phyloP scores from a whole-genome alignment of 2,113 vertebrate genomes.

The Mirounga angustirostris region DNA sequence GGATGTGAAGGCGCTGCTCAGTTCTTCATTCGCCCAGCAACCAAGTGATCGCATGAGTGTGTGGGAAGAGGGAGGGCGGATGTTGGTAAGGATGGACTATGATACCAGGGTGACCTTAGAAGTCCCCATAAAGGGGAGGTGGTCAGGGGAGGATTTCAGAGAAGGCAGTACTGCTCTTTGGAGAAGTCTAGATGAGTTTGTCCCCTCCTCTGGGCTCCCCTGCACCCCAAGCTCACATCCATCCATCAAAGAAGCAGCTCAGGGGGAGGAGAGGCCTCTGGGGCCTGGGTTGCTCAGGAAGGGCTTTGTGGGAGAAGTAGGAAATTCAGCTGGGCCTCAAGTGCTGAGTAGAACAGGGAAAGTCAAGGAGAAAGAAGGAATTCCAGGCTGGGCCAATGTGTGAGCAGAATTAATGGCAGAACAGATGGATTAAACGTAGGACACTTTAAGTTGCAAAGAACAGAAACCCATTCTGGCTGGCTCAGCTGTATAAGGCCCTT shows the following conservation, averaged over 20 bases:
- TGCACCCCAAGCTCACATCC: not conserved
- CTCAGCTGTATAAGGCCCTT: not conserved
- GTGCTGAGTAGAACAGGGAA: not conserved
- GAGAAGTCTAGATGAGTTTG: not conserved
- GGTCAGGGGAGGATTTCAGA: not conserved
- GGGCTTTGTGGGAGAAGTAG: not conserved
- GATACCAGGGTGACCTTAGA: not conserved
- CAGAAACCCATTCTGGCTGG: not conserved
- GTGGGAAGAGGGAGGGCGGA: not conserved
- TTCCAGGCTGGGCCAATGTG: not conserved
- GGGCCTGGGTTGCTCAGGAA: not conserved
- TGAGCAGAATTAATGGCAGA: not conserved
- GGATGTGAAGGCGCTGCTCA: not conserved
- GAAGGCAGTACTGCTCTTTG: not conserved
- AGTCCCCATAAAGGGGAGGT: no score
- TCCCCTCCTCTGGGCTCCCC: not conserved
- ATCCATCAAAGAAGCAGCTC: not conserved
- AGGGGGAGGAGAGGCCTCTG: not conserved
- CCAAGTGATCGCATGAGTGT: not conserved
- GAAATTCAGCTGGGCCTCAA: not conserved
- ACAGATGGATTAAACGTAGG: not conserved
- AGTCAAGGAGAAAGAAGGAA: not conserved
- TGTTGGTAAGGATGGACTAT: not conserved
- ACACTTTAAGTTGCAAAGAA: not conserved
- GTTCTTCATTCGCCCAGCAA: not conserved